phyloP scores from a whole-genome alignment of 2,797 vertebrate genomes.

The Sebastes melanostomus region DNA sequence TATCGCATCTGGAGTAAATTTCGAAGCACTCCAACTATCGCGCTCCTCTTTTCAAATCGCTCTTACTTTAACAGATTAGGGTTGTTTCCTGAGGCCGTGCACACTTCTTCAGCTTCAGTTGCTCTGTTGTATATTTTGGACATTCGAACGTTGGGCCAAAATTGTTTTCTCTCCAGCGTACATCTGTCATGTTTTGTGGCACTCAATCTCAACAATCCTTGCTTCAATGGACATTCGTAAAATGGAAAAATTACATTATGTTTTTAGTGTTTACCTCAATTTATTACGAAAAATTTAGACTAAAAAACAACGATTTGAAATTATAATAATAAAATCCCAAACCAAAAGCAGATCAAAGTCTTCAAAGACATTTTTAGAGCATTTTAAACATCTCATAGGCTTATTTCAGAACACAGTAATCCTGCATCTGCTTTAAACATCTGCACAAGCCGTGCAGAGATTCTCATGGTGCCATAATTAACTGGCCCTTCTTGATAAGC shows the following conservation, averaged over 20 bases:
- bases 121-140: constrained; percentile 16
- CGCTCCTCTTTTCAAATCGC: constrained; percentile 13
- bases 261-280: not conserved
- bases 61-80: constrained; percentile 21
- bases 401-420: not conserved
- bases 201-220: not conserved
- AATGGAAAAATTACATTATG: not conserved
- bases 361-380: not conserved
- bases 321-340: not conserved
- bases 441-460: not conserved
- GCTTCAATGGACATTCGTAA: not conserved
- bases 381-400: not conserved
- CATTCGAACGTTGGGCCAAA: constrained; percentile 1
- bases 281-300: not conserved
- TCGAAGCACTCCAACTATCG: constrained; percentile 1
- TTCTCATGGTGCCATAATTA: not conserved
- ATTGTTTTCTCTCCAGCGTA: constrained; percentile 15
- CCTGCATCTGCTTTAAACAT: not conserved
- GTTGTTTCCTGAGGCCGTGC: constrained; percentile 34
- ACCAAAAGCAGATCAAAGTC: not conserved
- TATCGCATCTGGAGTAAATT: constrained; percentile 27
- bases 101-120: constrained; percentile 38
- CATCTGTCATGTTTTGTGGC: constrained; percentile 12
- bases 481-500: not conserved
- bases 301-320: not conserved